A percentile compares a stretch with the other conserved stretches of the same genome.
phyloP scores from a whole-genome alignment of 2,113 vertebrate genomes.

The Chlamydotis undulata region DNA sequence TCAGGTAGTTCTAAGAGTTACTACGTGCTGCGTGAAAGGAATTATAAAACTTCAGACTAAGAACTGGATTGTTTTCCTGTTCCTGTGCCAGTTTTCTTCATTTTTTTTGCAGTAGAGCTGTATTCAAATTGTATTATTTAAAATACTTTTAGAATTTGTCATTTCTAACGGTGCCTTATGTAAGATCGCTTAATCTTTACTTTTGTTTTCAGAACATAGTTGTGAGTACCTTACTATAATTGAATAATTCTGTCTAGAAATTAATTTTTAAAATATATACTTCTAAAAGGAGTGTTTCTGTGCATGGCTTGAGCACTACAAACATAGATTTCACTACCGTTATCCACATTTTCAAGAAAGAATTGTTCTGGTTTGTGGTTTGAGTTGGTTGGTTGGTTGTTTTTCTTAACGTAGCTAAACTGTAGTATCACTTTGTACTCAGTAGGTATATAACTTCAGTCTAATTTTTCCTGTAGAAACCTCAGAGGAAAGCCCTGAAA shows the following conservation, averaged over 20 bases:
- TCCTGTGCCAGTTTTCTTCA: not conserved
- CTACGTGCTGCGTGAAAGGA: not conserved
- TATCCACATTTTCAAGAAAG: not conserved
- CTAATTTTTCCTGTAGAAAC: slow-evolving; percentile 76
- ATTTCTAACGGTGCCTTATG: not conserved
- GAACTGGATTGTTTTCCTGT: not conserved
- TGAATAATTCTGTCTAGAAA: not conserved
- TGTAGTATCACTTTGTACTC: not conserved
- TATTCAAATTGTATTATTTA: not conserved
- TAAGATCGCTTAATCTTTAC: not conserved
- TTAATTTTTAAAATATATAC: not conserved
- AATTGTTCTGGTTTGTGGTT: not conserved
- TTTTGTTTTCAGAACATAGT: not conserved
- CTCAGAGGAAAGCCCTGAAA: slow-evolving; percentile 85
- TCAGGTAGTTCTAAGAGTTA: not conserved
- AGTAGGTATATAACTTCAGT: not conserved
- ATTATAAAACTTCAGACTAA: not conserved
- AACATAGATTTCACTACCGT: not conserved
- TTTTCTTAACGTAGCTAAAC: not conserved
- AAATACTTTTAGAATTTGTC: not conserved
- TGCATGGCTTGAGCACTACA: not conserved
- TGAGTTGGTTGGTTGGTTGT: not conserved
- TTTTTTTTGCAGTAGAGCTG: not conserved
- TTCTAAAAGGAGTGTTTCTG: not conserved
- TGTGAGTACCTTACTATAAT: not conserved